These are phyloP conservation scores for Allophyes oxyacanthae DNA, from an alignment of 2,888 invertebrate species.

Conservation along the genomic window DNA sequence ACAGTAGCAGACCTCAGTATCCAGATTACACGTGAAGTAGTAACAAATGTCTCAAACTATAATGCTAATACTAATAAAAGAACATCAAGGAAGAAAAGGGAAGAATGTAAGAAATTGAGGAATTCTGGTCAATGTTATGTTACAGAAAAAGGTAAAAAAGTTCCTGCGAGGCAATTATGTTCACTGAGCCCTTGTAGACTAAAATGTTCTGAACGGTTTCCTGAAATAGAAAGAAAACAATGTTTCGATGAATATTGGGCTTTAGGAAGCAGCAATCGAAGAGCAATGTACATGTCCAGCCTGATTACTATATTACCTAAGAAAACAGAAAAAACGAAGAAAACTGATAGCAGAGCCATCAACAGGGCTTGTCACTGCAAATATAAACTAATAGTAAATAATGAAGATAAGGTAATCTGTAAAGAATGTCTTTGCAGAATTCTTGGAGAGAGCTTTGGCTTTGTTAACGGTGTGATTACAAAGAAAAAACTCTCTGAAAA, in stretches of 20 bases:
- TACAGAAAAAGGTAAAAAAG: constrained; percentile 26
- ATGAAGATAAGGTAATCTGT: too few species aligned
- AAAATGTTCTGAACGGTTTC: constrained; percentile 23
- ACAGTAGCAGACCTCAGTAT: background rate
- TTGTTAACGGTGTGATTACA: too few species aligned
- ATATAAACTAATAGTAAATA: too few species aligned
- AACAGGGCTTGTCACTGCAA: too few species aligned
- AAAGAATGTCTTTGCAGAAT: too few species aligned
- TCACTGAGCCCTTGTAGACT: constrained; percentile 20
- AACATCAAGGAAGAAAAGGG: constrained; percentile 26
- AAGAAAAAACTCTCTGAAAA: too few species aligned
- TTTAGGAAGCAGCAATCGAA: constrained; percentile 25
- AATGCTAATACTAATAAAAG: constrained; percentile 1
- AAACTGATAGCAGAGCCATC: too few species aligned
- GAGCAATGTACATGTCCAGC: constrained; percentile 24
- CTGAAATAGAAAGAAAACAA: constrained; percentile 25
- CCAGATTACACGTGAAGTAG: background rate
- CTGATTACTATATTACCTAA: constrained; percentile 32
- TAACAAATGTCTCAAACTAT: background rate
- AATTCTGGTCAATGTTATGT: constrained; percentile 31
- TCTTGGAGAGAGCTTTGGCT: too few species aligned
- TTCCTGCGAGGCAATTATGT: constrained; percentile 15
- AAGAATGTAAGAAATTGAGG: constrained; percentile 27
- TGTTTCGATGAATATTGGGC: constrained; percentile 35
- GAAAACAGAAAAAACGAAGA: constrained; percentile 33